Base-by-base conservation (phyloP, 2,888 invertebrate genomes). In the Pharmacophagus antenor region DNA sequence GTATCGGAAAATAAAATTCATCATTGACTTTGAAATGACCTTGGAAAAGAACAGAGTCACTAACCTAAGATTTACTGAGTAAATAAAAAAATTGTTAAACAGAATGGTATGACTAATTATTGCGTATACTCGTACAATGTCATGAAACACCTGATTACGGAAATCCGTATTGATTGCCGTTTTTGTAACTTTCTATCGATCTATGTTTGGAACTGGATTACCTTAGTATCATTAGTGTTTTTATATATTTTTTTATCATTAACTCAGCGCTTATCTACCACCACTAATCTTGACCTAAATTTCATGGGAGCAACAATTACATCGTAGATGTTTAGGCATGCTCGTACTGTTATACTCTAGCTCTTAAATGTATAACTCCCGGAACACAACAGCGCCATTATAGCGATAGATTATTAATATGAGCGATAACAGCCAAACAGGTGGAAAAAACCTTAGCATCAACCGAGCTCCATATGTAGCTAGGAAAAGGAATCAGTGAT, bases 131-230 rank as follows among this genome's bases (percentile, higher is more conserved):
- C n/a, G n/a, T n/a, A 23, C 2, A 17, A 5, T 17, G 18, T 22
- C 2, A 52, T 58, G 58, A 58, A 44, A 52, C 58, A 58, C 18
- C 12, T 18, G 17, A 12, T 15, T 52, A 37, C 58, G 53, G 58
- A 58, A 58, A 58, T 58, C 58, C 58, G 58, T 23, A 22, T 58
- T 48, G 23, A 52, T 22, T 10, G n/a, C 17, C 15, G n/a, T 41
- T 42, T 46, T 17, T n/a, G 20, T 25, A 21, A 2, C 41, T 56
- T 56, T 21, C 21, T 18, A n/a, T 41, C 5, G 17, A 12, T 44
- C 21, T 46, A 46, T 31, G 20, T 41, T 25, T 50, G 41, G 37
- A 47, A 22, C 46, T 8, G 10, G n/a, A 3, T 47, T 56, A 49
- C 12, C 6, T 37, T 12, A 17, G 8, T 27, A 23, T 27, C 1